These are phyloP conservation scores for Brachylomia viminalis DNA, from an alignment of 2,888 invertebrate species.

Conservation along the genomic window DNA sequence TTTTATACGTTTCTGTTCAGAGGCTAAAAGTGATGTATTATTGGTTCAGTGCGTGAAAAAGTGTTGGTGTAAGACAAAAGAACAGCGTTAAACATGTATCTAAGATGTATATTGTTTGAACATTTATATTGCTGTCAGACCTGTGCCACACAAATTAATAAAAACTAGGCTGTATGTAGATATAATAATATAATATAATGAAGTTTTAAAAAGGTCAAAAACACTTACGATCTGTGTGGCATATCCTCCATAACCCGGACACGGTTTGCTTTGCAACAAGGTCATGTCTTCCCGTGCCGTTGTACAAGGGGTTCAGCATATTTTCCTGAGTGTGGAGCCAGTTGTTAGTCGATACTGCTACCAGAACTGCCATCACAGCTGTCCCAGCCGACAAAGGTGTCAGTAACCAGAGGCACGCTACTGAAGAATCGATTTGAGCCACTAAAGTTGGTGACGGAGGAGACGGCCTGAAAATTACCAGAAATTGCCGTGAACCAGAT, in stretches of 20 bases:
- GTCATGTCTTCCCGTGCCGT: constrained; percentile 94
- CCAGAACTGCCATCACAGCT: constrained; percentile 93
- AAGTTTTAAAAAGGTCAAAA: constrained; percentile 1
- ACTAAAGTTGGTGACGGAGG: constrained; percentile 87
- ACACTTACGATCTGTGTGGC: constrained; percentile 94
- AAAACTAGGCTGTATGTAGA: too few species aligned
- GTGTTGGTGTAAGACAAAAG: background rate
- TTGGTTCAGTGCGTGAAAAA: background rate
- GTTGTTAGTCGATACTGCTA: constrained; percentile 94
- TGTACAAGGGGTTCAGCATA: constrained; percentile 94
- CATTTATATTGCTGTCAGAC: background rate
- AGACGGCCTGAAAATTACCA: constrained; percentile 81
- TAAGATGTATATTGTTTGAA: background rate
- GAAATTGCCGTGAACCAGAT: background rate
- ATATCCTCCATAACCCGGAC: constrained; percentile 95
- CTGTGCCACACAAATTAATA: background rate
- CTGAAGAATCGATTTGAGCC: constrained; percentile 90
- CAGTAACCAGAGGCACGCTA: constrained; percentile 91
- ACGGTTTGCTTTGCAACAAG: constrained; percentile 93
- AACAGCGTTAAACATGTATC: background rate
- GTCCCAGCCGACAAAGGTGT: constrained; percentile 93
- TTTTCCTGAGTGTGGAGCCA: constrained; percentile 97
- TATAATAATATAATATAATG: background rate
- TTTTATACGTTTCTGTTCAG: constrained; percentile 8
- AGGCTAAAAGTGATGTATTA: background rate